Evolutionary conservation across 2,888 invertebrate species (phyloP), one percentile per base, ranked within the genome.

Genomic region (Myopa tessellatipennis): DNA sequence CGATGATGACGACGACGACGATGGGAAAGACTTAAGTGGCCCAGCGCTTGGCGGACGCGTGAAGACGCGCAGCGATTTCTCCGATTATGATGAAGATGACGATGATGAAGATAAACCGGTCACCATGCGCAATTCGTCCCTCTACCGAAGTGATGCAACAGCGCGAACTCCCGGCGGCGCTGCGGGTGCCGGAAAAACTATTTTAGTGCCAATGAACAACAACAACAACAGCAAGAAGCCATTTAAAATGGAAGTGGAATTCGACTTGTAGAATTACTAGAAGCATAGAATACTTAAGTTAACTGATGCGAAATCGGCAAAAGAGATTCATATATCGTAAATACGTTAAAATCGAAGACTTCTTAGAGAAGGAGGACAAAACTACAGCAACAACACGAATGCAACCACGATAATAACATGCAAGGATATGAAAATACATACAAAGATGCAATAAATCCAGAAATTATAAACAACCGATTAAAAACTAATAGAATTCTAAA

Each of bases 231-330:
- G 45, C 88, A 82, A 16, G 16, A 55, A 90, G 85, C 88, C 90
- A 79, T 91, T 91, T 85, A 91, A 91, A 87, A 92, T 92, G 91
- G 91, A 92, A 88, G 90, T 91, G 82, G 26, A 26, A 5, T 90
- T 91, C 87, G 90, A 91, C 85, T 91, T 90, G 88, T 91, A 89
- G 89, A 82, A 81, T 75, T 79, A 78, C 26, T 26, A 34, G 16
- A 40, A 68, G 55, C 52, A 4, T 76, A 61, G n/a, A 40, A 73
- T 2, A 26, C 26, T 26, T 26, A 2, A 26, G 26, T 60, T 70
- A 45, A 45, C 7, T 18, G 61, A 55, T 7, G 55, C 34, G 18
- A 77, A 34, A 16, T 38, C 36, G 10, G 45, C 36, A 36, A 45
- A 65, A 18, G 52, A 63, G 40, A 34, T 55, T 60, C 14, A 40